phyloP scores from a whole-genome alignment of 2,888 invertebrate species.

The Mesopsocus fuscifrons region DNA sequence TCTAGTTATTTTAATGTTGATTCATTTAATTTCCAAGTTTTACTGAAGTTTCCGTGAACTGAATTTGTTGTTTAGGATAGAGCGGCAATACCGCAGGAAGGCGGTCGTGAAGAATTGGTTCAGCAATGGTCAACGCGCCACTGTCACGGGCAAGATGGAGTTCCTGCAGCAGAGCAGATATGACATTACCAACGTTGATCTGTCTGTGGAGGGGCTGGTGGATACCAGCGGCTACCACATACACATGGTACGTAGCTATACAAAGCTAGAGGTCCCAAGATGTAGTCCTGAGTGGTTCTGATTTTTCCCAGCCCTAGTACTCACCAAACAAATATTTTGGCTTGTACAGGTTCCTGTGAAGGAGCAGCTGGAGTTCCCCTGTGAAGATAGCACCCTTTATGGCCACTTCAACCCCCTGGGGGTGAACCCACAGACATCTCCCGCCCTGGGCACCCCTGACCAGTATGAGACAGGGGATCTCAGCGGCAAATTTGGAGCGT shows the following conservation, averaged over 20 bases:
- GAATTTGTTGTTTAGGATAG: conserved; percentile 37
- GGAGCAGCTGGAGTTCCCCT: conserved; percentile 68
- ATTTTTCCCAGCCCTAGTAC: too few relatives aligned
- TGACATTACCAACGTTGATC: conserved; percentile 59
- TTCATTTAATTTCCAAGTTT: too few relatives aligned
- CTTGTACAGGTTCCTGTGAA: conserved; percentile 77
- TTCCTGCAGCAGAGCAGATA: conserved; percentile 73
- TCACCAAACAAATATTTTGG: too few relatives aligned
- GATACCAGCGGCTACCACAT: conserved; percentile 58
- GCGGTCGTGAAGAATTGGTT: conserved; percentile 79
- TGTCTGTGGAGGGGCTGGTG: conserved; percentile 49
- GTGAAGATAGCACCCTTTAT: conserved; percentile 61
- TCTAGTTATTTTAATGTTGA: too few relatives aligned
- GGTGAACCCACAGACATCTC: conserved; percentile 22
- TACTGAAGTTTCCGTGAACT: too few relatives aligned
- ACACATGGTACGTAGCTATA: conserved; percentile 55
- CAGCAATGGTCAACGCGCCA: conserved; percentile 48
- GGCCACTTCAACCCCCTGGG: conserved; percentile 74
- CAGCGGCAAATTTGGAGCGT: conserved; percentile 65
- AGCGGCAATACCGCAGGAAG: conserved; percentile 54
- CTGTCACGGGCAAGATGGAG: conserved; percentile 56
- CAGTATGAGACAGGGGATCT: conserved; percentile 75
- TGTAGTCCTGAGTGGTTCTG: too few relatives aligned
- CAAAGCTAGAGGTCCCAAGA: too few relatives aligned
- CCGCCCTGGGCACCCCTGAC: conserved; percentile 54